A percentile compares a stretch with the other conserved stretches of the same genome.
Evolutionary conservation across 2,113 vertebrate species (phyloP).

Genomic region (Engraulis encrasicolus): DNA sequence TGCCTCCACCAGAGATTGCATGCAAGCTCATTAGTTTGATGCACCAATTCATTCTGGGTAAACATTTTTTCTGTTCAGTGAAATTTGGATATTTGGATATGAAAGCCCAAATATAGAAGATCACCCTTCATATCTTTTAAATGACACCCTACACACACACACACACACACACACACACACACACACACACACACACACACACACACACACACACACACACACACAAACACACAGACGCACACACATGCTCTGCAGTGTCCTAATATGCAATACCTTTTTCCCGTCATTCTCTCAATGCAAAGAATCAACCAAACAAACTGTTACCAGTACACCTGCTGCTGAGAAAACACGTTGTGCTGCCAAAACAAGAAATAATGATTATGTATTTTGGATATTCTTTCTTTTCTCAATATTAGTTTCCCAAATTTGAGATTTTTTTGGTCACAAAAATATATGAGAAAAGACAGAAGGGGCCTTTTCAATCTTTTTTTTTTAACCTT

Average conservation of each 20-base stretch:
- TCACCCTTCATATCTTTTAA: too few relatives aligned
- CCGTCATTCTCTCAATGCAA: background rate
- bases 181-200: too few relatives aligned
- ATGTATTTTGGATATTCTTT: background rate
- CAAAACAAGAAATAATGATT: background rate
- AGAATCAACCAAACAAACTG: background rate
- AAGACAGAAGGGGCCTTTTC: slow-evolving; percentile 4
- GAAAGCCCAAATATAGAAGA: too few relatives aligned
- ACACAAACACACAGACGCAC: too few relatives aligned
- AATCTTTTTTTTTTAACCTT: background rate
- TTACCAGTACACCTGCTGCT: background rate
- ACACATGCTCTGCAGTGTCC: slow-evolving; percentile 28
- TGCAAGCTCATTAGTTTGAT: too few relatives aligned
- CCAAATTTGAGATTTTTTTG: background rate
- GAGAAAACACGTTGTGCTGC: background rate
- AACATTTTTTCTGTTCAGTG: too few relatives aligned
- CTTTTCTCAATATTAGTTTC: background rate
- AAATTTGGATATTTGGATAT: too few relatives aligned
- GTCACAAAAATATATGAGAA: background rate
- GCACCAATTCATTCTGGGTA: too few relatives aligned
- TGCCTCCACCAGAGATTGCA: too few relatives aligned
- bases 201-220: too few relatives aligned
- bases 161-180: too few relatives aligned
- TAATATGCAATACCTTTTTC: slow-evolving; percentile 22
- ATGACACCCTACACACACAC: too few relatives aligned